phyloP scores from a whole-genome alignment of 2,797 vertebrate genomes.

The Dromococcyx pavoninus region DNA sequence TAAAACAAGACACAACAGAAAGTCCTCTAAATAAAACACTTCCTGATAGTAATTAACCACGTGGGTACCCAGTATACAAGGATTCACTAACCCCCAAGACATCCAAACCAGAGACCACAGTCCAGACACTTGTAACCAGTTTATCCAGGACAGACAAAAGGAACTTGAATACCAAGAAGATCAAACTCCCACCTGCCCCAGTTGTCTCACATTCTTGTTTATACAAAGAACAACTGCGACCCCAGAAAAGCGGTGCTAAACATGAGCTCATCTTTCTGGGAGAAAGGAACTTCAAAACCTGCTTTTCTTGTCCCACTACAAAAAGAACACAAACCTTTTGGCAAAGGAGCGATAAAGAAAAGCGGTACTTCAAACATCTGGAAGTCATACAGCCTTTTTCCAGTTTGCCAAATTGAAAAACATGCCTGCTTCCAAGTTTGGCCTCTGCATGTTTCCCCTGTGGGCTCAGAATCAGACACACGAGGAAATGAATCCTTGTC shows the following conservation, averaged over 20 bases:
- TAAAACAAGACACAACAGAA: neutral
- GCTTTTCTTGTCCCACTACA: neutral
- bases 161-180: neutral
- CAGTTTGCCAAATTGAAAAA: neutral
- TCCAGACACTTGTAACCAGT: neutral
- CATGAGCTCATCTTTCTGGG: neutral
- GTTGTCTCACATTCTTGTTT: neutral
- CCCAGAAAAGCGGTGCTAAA: neutral
- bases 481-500: conserved; percentile 61
- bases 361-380: neutral
- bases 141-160: neutral
- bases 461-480: conserved; percentile 26
- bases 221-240: neutral
- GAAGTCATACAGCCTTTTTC: neutral
- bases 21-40: neutral
- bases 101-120: conserved; percentile 33
- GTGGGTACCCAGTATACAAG: conserved; percentile 29
- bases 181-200: neutral
- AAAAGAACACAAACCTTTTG: neutral
- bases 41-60: neutral
- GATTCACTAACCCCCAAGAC: conserved; percentile 12
- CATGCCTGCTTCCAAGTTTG: neutral
- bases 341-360: neutral
- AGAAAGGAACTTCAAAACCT: neutral
- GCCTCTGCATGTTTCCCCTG: neutral